Conservation (phyloP, 2,888 invertebrate genomes). For the Pyrrhia umbra region DNA sequence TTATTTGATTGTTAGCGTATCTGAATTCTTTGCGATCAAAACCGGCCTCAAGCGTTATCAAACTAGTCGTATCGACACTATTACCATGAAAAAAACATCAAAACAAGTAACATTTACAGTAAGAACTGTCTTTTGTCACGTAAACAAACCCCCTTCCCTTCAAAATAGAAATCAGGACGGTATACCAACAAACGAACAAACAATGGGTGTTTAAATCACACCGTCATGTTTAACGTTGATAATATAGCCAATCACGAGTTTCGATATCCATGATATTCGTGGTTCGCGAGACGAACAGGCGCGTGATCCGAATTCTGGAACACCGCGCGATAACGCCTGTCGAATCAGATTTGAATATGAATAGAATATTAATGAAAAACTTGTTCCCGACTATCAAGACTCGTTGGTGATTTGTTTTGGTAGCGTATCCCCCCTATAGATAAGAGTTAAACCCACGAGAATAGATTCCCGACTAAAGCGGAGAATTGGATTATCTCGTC, state of each 20-base stretch:
- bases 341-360: slow-evolving; percentile 88
- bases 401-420: slow-evolving; percentile 72
- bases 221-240: slow-evolving; percentile 74
- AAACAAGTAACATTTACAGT: slow-evolving; percentile 45
- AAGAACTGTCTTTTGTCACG: slow-evolving; percentile 50
- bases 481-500: slow-evolving; percentile 50
- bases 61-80: slow-evolving; percentile 22
- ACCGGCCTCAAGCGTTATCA: slow-evolving; percentile 7
- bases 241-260: slow-evolving; percentile 84
- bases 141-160: slow-evolving; percentile 31
- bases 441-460: slow-evolving; percentile 51
- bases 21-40: not conserved
- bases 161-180: slow-evolving; percentile 51
- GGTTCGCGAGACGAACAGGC: slow-evolving; percentile 70
- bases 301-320: slow-evolving; percentile 82
- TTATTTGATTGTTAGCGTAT: not conserved
- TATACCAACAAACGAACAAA: slow-evolving; percentile 49
- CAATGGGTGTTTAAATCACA: slow-evolving; percentile 62
- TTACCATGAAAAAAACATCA: slow-evolving; percentile 41
- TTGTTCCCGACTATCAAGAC: slow-evolving; percentile 76
- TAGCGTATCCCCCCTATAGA: slow-evolving; percentile 42
- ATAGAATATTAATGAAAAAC: slow-evolving; percentile 88
- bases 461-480: slow-evolving; percentile 48
- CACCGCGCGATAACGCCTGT: slow-evolving; percentile 78
- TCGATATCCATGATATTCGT: slow-evolving; percentile 75